Base-by-base conservation (phyloP, 2,113 vertebrate species). In the Trematocara stigmaticum region DNA sequence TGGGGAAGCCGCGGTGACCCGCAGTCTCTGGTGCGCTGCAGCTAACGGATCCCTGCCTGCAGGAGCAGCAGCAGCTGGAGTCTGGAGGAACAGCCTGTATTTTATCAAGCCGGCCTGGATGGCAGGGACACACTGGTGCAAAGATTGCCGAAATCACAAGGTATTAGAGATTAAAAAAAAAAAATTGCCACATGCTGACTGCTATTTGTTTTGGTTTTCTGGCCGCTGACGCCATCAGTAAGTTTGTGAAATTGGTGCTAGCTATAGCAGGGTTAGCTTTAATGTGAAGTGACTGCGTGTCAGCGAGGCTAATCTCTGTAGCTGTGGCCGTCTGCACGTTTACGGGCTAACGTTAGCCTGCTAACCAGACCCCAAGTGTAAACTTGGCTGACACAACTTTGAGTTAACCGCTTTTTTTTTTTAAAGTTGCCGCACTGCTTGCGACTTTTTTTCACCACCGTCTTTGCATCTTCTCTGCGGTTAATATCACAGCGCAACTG, bases 111-210 rank as follows among this genome's bases (percentile, higher is more conserved):
- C 95, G 96, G 97, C 88, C 96, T 97, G 97, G 97, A 98, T 98
- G 97, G 97, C 97, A 97, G 97, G 97, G 97, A 96, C 94, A 94
- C 93, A 87, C 94, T 89, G 96, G 97, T 96, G 96, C 90, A 82
- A 90, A 71, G 85, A 82, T 87, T 71, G 89, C 89, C 91, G 89
- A 92, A 91, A 93, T 42, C 83, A 82, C 80, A 90, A 93, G 96
- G 96, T 96, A 94, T 79, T 71, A 13, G 4, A 31, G 26, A 6
- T 4, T 10, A 35, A 35, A 35, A 9, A 35, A 35, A 1, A 7
- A 6, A 51, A 9, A 18, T 29, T 29, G 26, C 26, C 26, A 1
- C 29, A 4, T 3, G 16, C 6, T 0, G 16, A 52, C 5, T 10
- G 31, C 2, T 2, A 3, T 76, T 26, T 29, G 1, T 26, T 47